Base-by-base conservation (phyloP, 2,113 vertebrate genomes). In the Macaca nemestrina region DNA sequence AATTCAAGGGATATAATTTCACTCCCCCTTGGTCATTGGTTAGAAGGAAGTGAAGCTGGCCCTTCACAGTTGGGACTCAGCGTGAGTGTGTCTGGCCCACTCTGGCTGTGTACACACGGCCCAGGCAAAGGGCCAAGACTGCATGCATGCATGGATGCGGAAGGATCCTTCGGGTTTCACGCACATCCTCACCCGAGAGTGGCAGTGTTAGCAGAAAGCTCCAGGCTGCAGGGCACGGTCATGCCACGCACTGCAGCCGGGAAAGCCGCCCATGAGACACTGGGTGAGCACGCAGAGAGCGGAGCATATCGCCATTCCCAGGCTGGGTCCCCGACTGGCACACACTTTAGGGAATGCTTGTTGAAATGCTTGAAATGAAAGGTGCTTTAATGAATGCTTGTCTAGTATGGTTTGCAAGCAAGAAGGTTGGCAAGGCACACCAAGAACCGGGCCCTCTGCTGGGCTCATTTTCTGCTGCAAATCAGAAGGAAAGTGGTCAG, bases 321-420 rank as follows among this genome's bases (percentile, higher is more conserved):
- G 75, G 57, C 8, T 11, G 72, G 86, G 16, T 48, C 59, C 78
- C 85, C 2, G 5, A 13, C 8, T 0, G 27, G 43, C 79, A 93
- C 76, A 18, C 27, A 50, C 95, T 94, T 76, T 45, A 82, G 81
- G 81, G 92, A 86, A 94, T 43, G 92, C 94, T 92, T 18, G 20
- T 57, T 79, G 89, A 86, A 83, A 97, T 48, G 95, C 96, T 84
- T 83, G 84, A 76, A 93, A 94, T 92, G 97, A 93, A 89, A 87
- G 92, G 86, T 64, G 96, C 83, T 83, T 83, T 81, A 45, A 95
- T 91, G 92, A 67, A 12, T 20, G 90, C 13, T 32, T 70, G 76
- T 73, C 76, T 61, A 50, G 73, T 8, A 85, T 84, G 94, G 88
- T 84, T 93, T 52, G 91, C 94, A 95, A 96, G 94, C 88, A 88